These are phyloP conservation scores for Perca flavescens DNA, from an alignment of 2,113 vertebrate species.

Conservation along the genomic window DNA sequence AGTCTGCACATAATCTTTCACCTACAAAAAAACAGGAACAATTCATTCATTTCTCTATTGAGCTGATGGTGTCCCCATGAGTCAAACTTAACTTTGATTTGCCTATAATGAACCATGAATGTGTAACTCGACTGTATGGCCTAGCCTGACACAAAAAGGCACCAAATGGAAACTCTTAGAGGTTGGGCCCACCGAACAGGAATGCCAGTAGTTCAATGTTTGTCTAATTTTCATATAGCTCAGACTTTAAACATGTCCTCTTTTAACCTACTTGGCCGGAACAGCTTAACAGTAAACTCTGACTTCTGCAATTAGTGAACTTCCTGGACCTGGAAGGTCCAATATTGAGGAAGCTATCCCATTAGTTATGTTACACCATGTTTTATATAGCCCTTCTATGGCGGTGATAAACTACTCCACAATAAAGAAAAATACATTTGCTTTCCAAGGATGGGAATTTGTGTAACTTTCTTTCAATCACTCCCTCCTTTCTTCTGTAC, in stretches of 20 bases:
- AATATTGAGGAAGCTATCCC: neutral
- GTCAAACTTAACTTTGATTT: neutral
- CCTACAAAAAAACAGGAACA: constrained; percentile 21
- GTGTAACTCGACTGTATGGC: neutral
- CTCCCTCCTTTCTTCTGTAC: neutral
- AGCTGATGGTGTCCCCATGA: neutral
- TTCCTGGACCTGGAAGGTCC: neutral
- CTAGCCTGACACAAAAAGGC: neutral
- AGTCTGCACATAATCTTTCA: constrained; percentile 38
- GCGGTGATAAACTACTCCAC: neutral
- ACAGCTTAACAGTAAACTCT: neutral
- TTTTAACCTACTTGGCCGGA: too few relatives aligned
- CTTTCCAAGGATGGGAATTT: neutral
- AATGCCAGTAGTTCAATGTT: too few relatives aligned
- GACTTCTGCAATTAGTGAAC: too few relatives aligned
- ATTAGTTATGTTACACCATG: neutral
- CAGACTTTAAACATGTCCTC: too few relatives aligned
- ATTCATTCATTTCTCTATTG: neutral
- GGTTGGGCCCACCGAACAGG: neutral
- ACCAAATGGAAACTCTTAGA: neutral
- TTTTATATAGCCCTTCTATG: neutral
- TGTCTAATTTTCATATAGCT: too few relatives aligned
- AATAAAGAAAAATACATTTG: neutral
- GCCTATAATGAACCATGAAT: neutral
- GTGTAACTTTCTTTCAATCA: neutral